Conservation (phyloP, 1,140 invertebrate species). For the Trialeurodes vaporariorum region DNA sequence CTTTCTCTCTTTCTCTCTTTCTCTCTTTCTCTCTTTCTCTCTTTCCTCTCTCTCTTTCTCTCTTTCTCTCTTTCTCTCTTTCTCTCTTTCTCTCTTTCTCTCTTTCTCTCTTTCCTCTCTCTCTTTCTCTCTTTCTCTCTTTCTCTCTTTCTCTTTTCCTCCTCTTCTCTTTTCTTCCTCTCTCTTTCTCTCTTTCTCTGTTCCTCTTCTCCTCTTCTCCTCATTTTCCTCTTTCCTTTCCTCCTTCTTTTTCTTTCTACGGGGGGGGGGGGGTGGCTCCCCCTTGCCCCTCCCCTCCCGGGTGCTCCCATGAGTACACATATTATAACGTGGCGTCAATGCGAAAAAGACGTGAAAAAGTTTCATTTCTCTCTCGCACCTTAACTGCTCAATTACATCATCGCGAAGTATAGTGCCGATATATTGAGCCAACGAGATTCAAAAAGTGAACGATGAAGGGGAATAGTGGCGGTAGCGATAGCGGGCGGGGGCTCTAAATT, state of each 20-base stretch:
- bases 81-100: neutral
- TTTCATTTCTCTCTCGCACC: too few relatives aligned
- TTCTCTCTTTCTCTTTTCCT: neutral
- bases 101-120: neutral
- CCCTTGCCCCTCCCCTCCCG: too few relatives aligned
- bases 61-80: neutral
- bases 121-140: neutral
- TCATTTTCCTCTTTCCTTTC: neutral
- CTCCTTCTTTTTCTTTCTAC: neutral
- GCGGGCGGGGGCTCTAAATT: too few relatives aligned
- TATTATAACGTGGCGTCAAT: too few relatives aligned
- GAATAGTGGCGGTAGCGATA: too few relatives aligned
- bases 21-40: neutral
- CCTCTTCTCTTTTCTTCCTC: neutral
- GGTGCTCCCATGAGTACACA: too few relatives aligned
- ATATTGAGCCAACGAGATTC: too few relatives aligned
- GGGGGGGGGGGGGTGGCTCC: too few relatives aligned
- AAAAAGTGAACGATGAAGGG: too few relatives aligned
- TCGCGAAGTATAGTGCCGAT: too few relatives aligned
- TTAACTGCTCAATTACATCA: too few relatives aligned
- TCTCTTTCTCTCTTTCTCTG: neutral
- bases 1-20: neutral
- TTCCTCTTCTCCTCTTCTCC: neutral
- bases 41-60: neutral
- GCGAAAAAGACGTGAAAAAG: too few relatives aligned